Conservation (phyloP, 2,113 vertebrate genomes). For the Ginglymostoma cirratum region DNA sequence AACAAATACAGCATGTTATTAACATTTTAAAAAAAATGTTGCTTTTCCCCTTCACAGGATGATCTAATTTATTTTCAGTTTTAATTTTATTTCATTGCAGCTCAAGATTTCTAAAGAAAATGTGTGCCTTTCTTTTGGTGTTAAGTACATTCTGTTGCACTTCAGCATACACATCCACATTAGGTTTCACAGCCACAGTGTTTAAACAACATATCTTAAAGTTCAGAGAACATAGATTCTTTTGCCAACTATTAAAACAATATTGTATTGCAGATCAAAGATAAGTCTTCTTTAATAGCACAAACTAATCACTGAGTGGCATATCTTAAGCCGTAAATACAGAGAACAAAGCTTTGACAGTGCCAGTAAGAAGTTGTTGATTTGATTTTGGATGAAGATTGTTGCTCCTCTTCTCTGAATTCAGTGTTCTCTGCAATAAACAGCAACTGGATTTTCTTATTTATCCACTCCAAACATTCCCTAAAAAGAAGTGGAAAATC, state of each 20-base stretch:
- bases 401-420: not conserved
- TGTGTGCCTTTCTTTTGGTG: not conserved
- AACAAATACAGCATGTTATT: not conserved
- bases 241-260: conserved; percentile 28
- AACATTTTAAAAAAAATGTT: not conserved
- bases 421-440: conserved; percentile 9
- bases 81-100: not conserved
- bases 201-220: conserved; percentile 22
- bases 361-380: not conserved
- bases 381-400: conserved; percentile 7
- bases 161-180: not conserved
- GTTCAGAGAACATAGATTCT: conserved; percentile 15
- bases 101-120: not conserved
- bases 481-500: not conserved
- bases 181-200: not conserved
- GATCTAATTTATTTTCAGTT: not conserved
- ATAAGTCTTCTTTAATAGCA: not conserved
- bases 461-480: not conserved
- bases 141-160: not conserved
- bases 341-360: not conserved
- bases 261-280: not conserved
- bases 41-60: not conserved
- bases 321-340: not conserved
- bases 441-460: not conserved
- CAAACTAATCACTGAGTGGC: not conserved